Evolutionary conservation across 2,888 invertebrate genomes (phyloP).

Genomic region (Chymomyza procnemis): DNA sequence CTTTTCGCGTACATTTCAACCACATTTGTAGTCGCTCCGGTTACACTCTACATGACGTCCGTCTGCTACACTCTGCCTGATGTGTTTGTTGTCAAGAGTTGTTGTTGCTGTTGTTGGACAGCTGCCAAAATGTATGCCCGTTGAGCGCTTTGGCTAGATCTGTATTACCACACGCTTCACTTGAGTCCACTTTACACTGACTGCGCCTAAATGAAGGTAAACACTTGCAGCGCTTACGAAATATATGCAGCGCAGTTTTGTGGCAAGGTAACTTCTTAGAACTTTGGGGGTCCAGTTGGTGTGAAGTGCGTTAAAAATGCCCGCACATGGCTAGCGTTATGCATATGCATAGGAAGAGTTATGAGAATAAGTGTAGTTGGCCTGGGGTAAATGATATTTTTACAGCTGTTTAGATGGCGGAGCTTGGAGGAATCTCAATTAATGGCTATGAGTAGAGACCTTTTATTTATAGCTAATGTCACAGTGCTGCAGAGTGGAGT

Average conservation of each 20-base stretch:
- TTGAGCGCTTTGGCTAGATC: neutral
- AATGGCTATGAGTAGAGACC: no score
- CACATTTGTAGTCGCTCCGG: slow-evolving; percentile 65
- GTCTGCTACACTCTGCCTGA: slow-evolving; percentile 9
- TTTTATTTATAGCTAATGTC: no score
- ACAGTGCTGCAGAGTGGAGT: no score
- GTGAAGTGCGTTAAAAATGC: neutral
- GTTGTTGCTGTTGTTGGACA: slow-evolving; percentile 45
- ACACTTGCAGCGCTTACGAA: slow-evolving; percentile 32
- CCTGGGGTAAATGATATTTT: no score
- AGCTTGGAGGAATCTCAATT: no score
- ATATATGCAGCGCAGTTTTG: slow-evolving; percentile 20
- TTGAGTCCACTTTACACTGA: slow-evolving; percentile 39
- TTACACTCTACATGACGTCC: slow-evolving; percentile 35
- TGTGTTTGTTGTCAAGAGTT: slow-evolving; percentile 12
- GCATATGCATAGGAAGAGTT: neutral
- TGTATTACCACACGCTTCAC: slow-evolving; percentile 43
- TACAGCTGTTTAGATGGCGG: no score
- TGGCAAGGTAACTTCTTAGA: neutral
- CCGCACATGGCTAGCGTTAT: neutral
- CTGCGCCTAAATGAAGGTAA: slow-evolving; percentile 43
- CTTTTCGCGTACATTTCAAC: slow-evolving; percentile 71
- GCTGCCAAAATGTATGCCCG: slow-evolving; percentile 43
- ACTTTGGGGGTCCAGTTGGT: neutral
- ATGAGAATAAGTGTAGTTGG: neutral